Percentiles rank a stretch among this genome's conserved stretches.
Conservation (phyloP, 1,140 invertebrate genomes). For the Matsumurasca onukii region DNA sequence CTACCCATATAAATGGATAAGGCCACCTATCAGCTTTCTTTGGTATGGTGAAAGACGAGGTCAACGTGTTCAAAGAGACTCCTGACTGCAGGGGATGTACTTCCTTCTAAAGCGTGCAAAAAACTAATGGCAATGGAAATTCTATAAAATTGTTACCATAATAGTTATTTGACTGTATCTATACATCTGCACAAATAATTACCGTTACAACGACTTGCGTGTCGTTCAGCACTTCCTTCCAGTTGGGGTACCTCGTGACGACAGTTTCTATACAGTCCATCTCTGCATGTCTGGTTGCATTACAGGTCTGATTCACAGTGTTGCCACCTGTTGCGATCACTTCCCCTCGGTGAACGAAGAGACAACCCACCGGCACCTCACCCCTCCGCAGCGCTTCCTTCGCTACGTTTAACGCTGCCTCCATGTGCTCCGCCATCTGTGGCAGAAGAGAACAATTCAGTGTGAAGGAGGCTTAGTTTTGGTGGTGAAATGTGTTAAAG, state of each 20-base stretch:
- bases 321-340: constrained; percentile 78
- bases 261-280: constrained; percentile 91
- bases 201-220: constrained; percentile 79
- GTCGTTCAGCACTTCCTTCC: constrained; percentile 63
- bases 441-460: background rate
- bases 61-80: too few relatives aligned
- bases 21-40: too few relatives aligned
- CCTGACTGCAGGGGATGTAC: too few relatives aligned
- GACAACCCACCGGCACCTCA: constrained; percentile 98
- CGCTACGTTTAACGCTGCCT: constrained; percentile 72
- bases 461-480: background rate
- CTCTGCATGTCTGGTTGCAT: constrained; percentile 95
- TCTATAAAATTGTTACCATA: background rate
- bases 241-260: constrained; percentile 57
- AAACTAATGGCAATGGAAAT: background rate
- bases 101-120: background rate
- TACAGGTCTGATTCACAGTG: constrained; percentile 85
- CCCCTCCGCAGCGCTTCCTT: constrained; percentile 72
- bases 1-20: too few relatives aligned
- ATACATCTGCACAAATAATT: background rate
- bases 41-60: too few relatives aligned
- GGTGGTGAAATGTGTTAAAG: background rate
- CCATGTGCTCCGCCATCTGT: constrained; percentile 57
- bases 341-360: constrained; percentile 75
- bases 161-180: background rate